Evolutionary conservation across 1,140 invertebrate genomes (phyloP).

Genomic region (Oncopodura yosiiana): DNA sequence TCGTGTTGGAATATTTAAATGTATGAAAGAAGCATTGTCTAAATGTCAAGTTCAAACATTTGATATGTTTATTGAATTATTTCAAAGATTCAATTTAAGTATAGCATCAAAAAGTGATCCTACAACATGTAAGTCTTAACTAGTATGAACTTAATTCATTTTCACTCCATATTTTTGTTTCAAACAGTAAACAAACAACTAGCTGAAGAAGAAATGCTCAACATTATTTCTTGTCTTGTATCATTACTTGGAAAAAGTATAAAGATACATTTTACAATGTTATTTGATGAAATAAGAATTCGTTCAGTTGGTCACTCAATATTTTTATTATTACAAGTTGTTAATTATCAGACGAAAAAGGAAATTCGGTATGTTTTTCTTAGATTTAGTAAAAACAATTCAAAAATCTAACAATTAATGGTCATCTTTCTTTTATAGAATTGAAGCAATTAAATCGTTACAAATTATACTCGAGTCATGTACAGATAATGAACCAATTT

Average conservation of each 20-base stretch:
- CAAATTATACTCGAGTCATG: background rate
- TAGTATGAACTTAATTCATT: too few species aligned
- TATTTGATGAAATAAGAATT: conserved; percentile 8
- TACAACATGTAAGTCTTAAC: background rate
- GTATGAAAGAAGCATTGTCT: background rate
- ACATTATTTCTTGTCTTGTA: background rate
- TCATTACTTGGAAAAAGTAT: background rate
- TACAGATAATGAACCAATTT: background rate
- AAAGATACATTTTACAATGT: background rate
- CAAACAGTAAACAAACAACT: conserved; percentile 4
- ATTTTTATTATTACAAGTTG: conserved; percentile 12
- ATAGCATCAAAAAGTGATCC: background rate
- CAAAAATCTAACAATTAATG: background rate
- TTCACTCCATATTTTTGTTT: too few species aligned
- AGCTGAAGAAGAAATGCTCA: conserved; percentile 2
- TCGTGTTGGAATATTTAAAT: background rate
- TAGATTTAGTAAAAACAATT: background rate
- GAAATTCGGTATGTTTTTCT: conserved; percentile 2
- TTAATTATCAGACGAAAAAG: background rate
- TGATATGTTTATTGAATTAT: conserved; percentile 2
- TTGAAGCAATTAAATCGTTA: conserved; percentile 10
- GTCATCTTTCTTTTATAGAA: conserved; percentile 2
- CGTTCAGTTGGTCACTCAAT: conserved; percentile 11
- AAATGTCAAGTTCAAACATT: background rate
- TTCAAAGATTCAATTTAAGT: conserved; percentile 6